phyloP scores from a whole-genome alignment of 2,888 invertebrate species.

The Chrysotoxum bicinctum region DNA sequence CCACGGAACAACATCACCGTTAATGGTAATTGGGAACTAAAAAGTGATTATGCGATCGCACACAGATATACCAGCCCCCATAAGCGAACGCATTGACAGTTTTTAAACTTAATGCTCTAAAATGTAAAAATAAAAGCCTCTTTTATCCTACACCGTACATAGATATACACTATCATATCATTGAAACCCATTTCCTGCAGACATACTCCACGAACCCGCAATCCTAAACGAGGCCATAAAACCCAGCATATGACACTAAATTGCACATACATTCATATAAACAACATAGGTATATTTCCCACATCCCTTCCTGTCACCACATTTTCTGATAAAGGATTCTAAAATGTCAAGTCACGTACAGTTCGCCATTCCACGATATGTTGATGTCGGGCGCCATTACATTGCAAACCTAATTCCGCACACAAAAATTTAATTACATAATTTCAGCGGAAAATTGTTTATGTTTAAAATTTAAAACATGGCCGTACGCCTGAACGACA shows the following conservation, averaged over 20 bases:
- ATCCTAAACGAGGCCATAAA: slow-evolving; percentile 56
- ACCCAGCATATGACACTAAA: slow-evolving; percentile 53
- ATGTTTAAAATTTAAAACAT: slow-evolving; percentile 10
- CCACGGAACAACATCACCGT: not conserved
- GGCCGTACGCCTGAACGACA: not conserved
- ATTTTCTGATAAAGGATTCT: slow-evolving; percentile 36
- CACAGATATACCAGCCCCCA: not conserved
- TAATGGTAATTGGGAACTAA: slow-evolving; percentile 8
- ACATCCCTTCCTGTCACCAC: not conserved
- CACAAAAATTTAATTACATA: slow-evolving; percentile 60
- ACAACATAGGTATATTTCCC: not conserved
- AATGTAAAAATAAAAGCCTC: slow-evolving; percentile 28
- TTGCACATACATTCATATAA: slow-evolving; percentile 30
- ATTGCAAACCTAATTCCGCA: slow-evolving; percentile 29
- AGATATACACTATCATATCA: not conserved
- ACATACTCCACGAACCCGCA: slow-evolving; percentile 26
- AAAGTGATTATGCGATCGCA: not conserved
- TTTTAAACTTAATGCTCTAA: slow-evolving; percentile 33
- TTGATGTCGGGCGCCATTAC: slow-evolving; percentile 23
- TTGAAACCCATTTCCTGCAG: slow-evolving; percentile 20
- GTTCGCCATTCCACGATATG: not conserved
- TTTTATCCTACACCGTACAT: slow-evolving; percentile 7
- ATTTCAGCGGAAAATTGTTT: slow-evolving; percentile 25
- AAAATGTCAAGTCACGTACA: slow-evolving; percentile 61
- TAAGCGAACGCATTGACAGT: not conserved